Conservation (phyloP, 2,797 vertebrate species). For the Aselliscus stoliczkanus region DNA sequence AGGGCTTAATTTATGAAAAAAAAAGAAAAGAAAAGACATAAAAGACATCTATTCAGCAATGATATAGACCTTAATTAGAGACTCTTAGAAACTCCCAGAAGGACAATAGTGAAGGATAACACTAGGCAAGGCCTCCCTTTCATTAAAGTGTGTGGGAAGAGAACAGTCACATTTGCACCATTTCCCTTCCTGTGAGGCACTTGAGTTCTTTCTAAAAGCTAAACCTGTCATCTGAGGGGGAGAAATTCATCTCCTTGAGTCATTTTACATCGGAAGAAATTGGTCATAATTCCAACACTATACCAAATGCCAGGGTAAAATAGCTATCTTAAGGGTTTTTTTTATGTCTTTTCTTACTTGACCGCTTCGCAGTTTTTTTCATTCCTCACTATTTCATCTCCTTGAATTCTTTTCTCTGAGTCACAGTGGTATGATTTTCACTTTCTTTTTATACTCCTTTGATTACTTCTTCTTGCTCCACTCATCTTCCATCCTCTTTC, state of each 20-base stretch:
- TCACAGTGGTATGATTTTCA: background rate
- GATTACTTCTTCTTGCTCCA: background rate
- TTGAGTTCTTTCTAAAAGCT: background rate
- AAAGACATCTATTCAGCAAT: background rate
- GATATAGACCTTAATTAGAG: background rate
- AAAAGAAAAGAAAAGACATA: too few relatives aligned
- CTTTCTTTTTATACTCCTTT: background rate
- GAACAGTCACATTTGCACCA: background rate
- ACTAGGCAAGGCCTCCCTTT: background rate
- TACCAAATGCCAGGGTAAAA: background rate
- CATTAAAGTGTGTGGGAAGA: background rate
- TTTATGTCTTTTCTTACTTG: background rate
- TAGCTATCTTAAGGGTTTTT: background rate
- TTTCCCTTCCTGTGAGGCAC: background rate
- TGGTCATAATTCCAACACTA: background rate
- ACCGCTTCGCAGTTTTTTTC: background rate
- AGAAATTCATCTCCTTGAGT: slow-evolving; percentile 4
- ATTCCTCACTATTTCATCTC: background rate
- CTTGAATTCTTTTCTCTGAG: background rate
- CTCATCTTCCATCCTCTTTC: background rate
- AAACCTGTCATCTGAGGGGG: background rate
- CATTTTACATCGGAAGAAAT: slow-evolving; percentile 9
- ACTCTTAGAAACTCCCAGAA: background rate
- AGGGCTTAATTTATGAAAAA: background rate
- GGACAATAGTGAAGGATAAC: background rate